Evolutionary conservation across 2,113 vertebrate genomes (phyloP).

Genomic region (Cisticola juncidis): DNA sequence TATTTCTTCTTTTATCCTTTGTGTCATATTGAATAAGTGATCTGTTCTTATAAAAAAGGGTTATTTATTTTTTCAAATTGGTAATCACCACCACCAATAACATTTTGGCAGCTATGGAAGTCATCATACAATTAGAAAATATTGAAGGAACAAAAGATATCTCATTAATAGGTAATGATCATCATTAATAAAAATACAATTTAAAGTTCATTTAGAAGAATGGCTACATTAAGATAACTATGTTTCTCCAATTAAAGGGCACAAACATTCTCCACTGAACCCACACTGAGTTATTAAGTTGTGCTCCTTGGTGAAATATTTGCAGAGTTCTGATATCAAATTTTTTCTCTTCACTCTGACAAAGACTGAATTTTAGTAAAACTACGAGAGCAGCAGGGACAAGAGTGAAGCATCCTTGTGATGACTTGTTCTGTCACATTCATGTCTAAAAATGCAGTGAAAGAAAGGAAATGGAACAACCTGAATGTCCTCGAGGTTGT

Average conservation of each 20-base stretch:
- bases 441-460: background rate
- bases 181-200: constrained; percentile 28
- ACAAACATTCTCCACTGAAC: background rate
- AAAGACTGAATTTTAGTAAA: background rate
- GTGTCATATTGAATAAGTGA: background rate
- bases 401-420: background rate
- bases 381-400: background rate
- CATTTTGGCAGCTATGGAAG: background rate
- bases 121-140: background rate
- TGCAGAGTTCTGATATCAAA: background rate
- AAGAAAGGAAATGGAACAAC: background rate
- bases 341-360: background rate
- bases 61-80: background rate
- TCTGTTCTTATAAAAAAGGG: background rate
- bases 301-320: background rate
- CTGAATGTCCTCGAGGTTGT: background rate
- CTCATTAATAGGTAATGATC: constrained; percentile 33
- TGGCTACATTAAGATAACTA: background rate
- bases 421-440: background rate
- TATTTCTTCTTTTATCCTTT: background rate
- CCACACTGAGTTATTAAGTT: background rate
- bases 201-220: constrained; percentile 42
- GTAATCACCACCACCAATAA: background rate
- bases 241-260: background rate
- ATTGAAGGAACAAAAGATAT: constrained; percentile 27